phyloP scores from a whole-genome alignment of 2,888 invertebrate species.

The Smittia aterrima region DNA sequence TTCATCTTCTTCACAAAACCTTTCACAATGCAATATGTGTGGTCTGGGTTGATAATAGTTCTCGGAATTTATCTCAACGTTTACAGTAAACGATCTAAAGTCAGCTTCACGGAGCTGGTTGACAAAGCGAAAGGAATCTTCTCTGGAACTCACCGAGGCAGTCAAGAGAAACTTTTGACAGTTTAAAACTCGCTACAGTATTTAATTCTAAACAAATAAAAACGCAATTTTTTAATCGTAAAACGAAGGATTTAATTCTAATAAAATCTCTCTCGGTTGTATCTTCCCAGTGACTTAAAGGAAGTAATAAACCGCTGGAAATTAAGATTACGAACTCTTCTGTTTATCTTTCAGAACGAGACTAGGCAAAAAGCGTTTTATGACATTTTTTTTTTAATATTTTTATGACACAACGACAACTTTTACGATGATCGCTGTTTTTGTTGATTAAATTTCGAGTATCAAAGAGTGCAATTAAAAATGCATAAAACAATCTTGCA shows the following conservation, averaged over 20 bases:
- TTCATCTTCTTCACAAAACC: conserved; percentile 94
- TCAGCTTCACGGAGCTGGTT: conserved; percentile 48
- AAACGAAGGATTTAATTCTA: background rate
- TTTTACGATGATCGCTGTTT: conserved; percentile 23
- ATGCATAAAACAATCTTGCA: conserved; percentile 29
- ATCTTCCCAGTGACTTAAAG: background rate
- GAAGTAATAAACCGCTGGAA: background rate
- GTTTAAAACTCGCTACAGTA: background rate
- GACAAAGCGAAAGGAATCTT: conserved; percentile 11
- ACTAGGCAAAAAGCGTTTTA: conserved; percentile 35
- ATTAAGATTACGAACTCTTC: background rate
- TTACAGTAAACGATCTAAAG: conserved; percentile 70
- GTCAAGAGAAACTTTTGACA: conserved; percentile 16
- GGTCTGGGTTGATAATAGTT: conserved; percentile 86
- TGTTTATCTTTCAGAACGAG: background rate
- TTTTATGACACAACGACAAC: conserved; percentile 4
- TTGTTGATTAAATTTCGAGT: conserved; percentile 33
- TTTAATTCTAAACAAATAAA: background rate
- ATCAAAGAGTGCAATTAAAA: conserved; percentile 40
- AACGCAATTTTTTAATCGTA: background rate
- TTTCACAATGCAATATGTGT: conserved; percentile 84
- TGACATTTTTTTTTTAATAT: conserved; percentile 24
- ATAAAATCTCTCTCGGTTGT: background rate
- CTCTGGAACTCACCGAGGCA: background rate
- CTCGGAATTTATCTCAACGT: conserved; percentile 93